Conservation (phyloP, 2,797 vertebrate genomes). For the Pachyuromys duprasi region DNA sequence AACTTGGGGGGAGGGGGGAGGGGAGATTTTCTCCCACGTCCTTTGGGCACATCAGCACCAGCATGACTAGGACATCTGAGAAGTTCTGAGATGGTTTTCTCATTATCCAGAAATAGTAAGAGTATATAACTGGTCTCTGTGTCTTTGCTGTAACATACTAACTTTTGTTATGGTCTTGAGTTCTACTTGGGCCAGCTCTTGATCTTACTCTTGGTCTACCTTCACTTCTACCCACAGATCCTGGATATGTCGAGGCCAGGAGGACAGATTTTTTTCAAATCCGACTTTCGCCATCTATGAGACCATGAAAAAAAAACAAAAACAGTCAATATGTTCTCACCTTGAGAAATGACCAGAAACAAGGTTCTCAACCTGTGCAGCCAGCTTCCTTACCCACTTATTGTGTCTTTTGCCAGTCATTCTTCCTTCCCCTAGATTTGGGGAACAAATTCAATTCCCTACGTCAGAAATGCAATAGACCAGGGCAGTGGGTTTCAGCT, state of each 20-base stretch:
- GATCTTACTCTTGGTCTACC: not conserved
- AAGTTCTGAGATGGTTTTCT: not conserved
- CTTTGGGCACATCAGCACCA: not conserved
- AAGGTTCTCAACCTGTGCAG: not conserved
- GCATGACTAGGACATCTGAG: not conserved
- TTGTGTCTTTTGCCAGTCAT: not conserved
- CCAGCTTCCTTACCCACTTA: not conserved
- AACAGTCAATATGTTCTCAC: not conserved
- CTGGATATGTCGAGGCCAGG: not conserved
- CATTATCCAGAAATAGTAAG: not conserved
- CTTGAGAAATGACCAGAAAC: slow-evolving; percentile 13
- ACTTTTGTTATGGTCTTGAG: not conserved
- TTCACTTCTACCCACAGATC: not conserved
- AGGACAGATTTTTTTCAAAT: not conserved
- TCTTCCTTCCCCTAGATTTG: not conserved
- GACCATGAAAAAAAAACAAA: not conserved
- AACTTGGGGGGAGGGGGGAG: too few relatives aligned
- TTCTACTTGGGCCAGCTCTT: not conserved
- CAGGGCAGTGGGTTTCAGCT: not conserved
- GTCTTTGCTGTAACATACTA: slow-evolving; percentile 22
- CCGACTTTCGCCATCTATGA: not conserved
- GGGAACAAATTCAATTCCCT: slow-evolving; percentile 1
- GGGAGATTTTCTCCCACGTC: not conserved
- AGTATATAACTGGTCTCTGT: not conserved
- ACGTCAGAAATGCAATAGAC: not conserved